These are phyloP conservation scores for Cathartes aura DNA, from an alignment of 2,113 vertebrate species.

Conservation along the genomic window DNA sequence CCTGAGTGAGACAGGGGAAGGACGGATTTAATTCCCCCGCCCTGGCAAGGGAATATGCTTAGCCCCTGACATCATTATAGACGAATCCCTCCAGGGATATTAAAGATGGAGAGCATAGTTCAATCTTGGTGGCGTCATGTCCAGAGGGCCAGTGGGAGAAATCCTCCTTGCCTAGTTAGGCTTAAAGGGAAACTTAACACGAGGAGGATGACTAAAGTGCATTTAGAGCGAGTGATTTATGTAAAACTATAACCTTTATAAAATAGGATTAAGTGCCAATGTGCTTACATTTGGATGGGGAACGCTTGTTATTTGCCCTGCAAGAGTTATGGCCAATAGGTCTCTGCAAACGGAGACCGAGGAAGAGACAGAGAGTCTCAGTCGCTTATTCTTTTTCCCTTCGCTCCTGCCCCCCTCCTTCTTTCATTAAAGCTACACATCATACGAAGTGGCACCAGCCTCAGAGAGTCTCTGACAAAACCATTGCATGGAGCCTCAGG, in stretches of 20 bases:
- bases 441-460: slow-evolving; percentile 28
- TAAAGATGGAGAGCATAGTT: slow-evolving; percentile 49
- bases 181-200: slow-evolving; percentile 66
- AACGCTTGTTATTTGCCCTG: slow-evolving; percentile 62
- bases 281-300: slow-evolving; percentile 66
- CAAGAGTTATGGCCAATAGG: slow-evolving; percentile 68
- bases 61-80: slow-evolving; percentile 60
- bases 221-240: slow-evolving; percentile 67
- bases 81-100: slow-evolving; percentile 53
- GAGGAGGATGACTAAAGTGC: slow-evolving; percentile 64
- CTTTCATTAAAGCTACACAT: slow-evolving; percentile 74
- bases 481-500: slow-evolving; percentile 48
- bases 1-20: slow-evolving; percentile 9
- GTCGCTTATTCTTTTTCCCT: slow-evolving; percentile 2
- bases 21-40: background rate
- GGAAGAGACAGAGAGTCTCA: slow-evolving; percentile 65
- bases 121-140: slow-evolving; percentile 68
- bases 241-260: slow-evolving; percentile 69
- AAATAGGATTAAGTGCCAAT: slow-evolving; percentile 72
- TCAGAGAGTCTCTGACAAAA: slow-evolving; percentile 40
- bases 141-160: slow-evolving; percentile 60
- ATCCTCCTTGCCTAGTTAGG: slow-evolving; percentile 64
- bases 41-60: slow-evolving; percentile 38
- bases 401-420: background rate
- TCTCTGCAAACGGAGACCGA: slow-evolving; percentile 14